Conservation (phyloP, 2,797 vertebrate genomes). For the Sternotherus odoratus region DNA sequence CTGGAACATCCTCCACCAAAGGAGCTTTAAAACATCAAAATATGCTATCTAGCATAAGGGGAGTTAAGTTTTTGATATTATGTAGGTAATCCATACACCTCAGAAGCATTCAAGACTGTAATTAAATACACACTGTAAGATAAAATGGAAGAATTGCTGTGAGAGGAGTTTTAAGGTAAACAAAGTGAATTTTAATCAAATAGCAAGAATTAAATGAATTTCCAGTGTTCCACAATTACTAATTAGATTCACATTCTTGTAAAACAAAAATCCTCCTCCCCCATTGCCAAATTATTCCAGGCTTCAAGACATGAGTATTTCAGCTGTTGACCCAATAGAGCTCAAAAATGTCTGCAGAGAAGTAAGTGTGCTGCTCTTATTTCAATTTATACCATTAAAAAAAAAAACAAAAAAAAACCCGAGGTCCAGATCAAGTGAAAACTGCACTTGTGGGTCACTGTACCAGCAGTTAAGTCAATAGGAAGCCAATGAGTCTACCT, state of each 20-base stretch:
- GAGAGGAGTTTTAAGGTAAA: slow-evolving; percentile 44
- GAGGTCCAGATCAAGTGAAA: slow-evolving; percentile 21
- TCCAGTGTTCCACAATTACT: slow-evolving; percentile 75
- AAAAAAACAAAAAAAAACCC: not conserved
- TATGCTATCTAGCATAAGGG: slow-evolving; percentile 27
- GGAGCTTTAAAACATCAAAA: slow-evolving; percentile 44
- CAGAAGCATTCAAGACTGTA: slow-evolving; percentile 36
- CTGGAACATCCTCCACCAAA: slow-evolving; percentile 58
- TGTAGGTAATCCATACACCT: slow-evolving; percentile 39
- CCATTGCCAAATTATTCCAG: slow-evolving; percentile 61
- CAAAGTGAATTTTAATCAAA: slow-evolving; percentile 51
- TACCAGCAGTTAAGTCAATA: not conserved
- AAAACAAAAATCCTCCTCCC: slow-evolving; percentile 60
- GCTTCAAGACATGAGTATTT: slow-evolving; percentile 39
- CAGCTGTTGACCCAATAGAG: slow-evolving; percentile 42
- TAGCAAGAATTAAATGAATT: slow-evolving; percentile 17
- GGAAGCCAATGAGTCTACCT: not conserved
- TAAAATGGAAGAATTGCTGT: slow-evolving; percentile 53
- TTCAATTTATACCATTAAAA: slow-evolving; percentile 18
- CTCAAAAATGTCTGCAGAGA: slow-evolving; percentile 61
- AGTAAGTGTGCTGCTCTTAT: slow-evolving; percentile 45
- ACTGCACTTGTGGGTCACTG: not conserved
- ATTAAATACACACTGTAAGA: slow-evolving; percentile 59
- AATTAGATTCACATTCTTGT: slow-evolving; percentile 62
- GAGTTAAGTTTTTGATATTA: not conserved